Percentiles rank a stretch among this genome's conserved stretches.
Conservation (phyloP, 1,140 invertebrate species). For the Drosophila hydei region DNA sequence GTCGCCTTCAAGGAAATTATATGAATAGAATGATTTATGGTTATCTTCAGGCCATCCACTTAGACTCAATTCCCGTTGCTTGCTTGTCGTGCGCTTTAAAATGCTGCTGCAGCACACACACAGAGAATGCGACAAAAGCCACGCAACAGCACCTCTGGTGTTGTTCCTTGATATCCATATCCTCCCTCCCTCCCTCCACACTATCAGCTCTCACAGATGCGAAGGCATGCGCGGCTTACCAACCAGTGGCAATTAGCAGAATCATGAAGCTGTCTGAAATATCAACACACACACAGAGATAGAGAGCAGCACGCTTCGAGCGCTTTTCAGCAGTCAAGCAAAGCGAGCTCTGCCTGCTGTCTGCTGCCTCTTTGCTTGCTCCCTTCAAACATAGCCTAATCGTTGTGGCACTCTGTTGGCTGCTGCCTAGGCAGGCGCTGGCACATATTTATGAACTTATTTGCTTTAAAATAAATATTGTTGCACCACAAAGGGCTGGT, state of each 20-base stretch:
- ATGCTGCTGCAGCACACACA: conserved; percentile 16
- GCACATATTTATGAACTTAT: conserved; percentile 79
- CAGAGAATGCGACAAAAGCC: conserved; percentile 28
- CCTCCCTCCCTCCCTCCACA: background rate
- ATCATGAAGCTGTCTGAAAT: conserved; percentile 68
- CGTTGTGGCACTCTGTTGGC: conserved; percentile 35
- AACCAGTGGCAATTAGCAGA: conserved; percentile 66
- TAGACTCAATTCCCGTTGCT: conserved; percentile 22
- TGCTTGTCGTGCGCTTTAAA: conserved; percentile 3
- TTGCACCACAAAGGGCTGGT: conserved; percentile 17
- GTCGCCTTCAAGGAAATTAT: conserved; percentile 41
- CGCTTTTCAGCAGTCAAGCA: conserved; percentile 46
- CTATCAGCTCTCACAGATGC: conserved; percentile 39
- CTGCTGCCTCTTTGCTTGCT: background rate
- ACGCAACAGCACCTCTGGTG: conserved; percentile 25
- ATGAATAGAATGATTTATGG: conserved; percentile 68
- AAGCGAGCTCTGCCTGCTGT: conserved; percentile 1
- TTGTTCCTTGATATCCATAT: background rate
- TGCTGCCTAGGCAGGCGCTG: conserved; percentile 19
- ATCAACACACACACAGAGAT: conserved; percentile 36
- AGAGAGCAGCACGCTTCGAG: conserved; percentile 19
- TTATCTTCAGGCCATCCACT: conserved; percentile 7
- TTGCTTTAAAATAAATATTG: conserved; percentile 78
- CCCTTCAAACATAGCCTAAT: conserved; percentile 4
- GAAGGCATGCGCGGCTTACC: conserved; percentile 64